Percentiles rank a stretch among this genome's conserved stretches.
Conservation (phyloP, 2,113 vertebrate genomes). For the Recurvirostra avosetta region DNA sequence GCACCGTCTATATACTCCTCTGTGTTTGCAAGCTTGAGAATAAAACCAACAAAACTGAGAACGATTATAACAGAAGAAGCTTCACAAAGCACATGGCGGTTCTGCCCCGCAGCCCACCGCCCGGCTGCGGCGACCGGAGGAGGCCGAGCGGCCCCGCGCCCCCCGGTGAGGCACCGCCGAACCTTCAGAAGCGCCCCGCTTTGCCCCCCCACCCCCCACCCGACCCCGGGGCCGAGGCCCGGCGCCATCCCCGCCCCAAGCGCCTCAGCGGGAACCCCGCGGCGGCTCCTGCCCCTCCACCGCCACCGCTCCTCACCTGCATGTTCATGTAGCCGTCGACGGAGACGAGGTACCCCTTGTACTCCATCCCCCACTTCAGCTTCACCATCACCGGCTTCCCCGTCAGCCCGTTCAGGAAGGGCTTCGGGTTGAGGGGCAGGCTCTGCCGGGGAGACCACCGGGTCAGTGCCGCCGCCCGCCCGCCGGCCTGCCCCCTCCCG, state of each 20-base stretch:
- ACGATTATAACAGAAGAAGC: accelerated
- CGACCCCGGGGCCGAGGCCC: too few relatives aligned
- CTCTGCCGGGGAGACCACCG: constrained; percentile 73
- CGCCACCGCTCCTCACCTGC: constrained; percentile 79
- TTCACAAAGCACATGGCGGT: accelerated
- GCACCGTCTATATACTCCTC: constrained; percentile 99
- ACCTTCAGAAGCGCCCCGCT: accelerated
- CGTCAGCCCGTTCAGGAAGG: constrained; percentile 95
- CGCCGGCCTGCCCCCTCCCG: neutral
- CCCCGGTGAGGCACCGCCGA: too few relatives aligned
- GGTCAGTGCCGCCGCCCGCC: neutral
- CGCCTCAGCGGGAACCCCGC: neutral
- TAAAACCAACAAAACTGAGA: neutral
- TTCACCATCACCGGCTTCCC: constrained; percentile 99
- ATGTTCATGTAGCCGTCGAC: constrained; percentile 99
- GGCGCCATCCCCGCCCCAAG: too few relatives aligned
- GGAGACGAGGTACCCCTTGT: constrained; percentile 96
- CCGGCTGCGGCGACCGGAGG: too few relatives aligned
- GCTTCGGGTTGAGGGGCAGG: constrained; percentile 96
- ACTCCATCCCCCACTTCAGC: constrained; percentile 98
- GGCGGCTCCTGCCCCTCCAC: neutral
- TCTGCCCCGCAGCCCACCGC: too few relatives aligned
- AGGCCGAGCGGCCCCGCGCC: too few relatives aligned
- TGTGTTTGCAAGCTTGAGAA: constrained; percentile 91
- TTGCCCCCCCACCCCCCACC: too few relatives aligned